Evolutionary conservation across 2,113 vertebrate genomes (phyloP).

Genomic region (Centropus bengalensis): DNA sequence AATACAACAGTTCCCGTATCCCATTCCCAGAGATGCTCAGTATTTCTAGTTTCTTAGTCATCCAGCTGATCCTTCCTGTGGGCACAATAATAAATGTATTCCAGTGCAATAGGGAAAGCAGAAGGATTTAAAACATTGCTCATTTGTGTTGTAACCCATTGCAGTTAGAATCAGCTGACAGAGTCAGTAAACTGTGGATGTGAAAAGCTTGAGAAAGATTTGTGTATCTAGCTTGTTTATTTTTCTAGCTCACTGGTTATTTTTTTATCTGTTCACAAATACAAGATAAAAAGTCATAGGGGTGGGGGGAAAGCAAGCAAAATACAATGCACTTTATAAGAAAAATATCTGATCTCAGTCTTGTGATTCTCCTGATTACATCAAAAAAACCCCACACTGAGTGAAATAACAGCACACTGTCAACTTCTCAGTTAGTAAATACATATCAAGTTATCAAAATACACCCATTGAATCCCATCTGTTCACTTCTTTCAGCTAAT

Average conservation of each 20-base stretch:
- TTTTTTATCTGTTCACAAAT: conserved; percentile 33
- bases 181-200: conserved; percentile 21
- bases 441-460: not conserved
- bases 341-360: not conserved
- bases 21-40: conserved; percentile 16
- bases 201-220: conserved; percentile 42
- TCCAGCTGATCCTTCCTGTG: conserved; percentile 23
- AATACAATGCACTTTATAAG: conserved; percentile 34
- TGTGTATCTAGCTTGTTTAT: not conserved
- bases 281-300: conserved; percentile 15
- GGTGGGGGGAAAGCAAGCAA: not conserved
- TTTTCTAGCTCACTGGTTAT: conserved; percentile 13
- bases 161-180: not conserved
- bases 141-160: conserved; percentile 19
- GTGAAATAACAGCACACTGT: not conserved
- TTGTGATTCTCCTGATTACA: not conserved
- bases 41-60: conserved; percentile 44
- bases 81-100: not conserved
- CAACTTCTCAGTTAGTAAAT: conserved; percentile 3
- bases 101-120: conserved; percentile 29
- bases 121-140: conserved; percentile 19
- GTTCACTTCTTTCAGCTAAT: not conserved
- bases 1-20: not conserved
- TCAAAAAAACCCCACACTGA: not conserved
- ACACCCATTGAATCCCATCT: not conserved